These are phyloP conservation scores for Callyntrura guangdongensis DNA, from an alignment of 2,888 invertebrate genomes.

Conservation along the genomic window DNA sequence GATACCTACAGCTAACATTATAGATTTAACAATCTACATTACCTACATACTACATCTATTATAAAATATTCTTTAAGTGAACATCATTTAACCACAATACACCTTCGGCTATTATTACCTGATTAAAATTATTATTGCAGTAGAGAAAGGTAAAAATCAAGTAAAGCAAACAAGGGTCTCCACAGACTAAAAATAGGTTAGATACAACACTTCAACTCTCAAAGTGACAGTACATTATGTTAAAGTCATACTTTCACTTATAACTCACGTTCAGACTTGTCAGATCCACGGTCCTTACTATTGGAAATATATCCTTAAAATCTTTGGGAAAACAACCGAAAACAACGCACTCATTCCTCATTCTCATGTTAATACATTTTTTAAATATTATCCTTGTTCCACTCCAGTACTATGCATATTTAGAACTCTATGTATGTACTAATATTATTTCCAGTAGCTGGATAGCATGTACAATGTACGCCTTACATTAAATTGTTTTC, in stretches of 20 bases:
- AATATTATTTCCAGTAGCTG: conserved; percentile 20
- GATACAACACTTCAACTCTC: background rate
- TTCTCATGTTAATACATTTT: conserved; percentile 25
- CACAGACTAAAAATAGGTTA: background rate
- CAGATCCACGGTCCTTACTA: conserved; percentile 2
- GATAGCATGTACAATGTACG: background rate
- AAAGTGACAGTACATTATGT: background rate
- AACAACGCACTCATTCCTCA: conserved; percentile 26
- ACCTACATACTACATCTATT: background rate
- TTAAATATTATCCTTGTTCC: background rate
- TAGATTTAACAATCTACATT: background rate
- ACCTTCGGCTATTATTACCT: background rate
- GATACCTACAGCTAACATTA: background rate
- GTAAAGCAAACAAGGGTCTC: conserved; percentile 6
- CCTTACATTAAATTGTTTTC: background rate
- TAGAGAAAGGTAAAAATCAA: conserved; percentile 17
- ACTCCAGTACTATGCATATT: background rate
- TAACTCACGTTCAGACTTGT: conserved; percentile 34
- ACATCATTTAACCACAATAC: conserved; percentile 34
- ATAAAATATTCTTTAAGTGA: conserved; percentile 22
- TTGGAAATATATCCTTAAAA: background rate
- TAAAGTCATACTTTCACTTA: background rate
- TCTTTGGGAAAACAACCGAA: conserved; percentile 38
- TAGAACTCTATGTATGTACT: background rate
- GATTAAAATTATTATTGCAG: conserved; percentile 36